Conservation (phyloP, 2,113 vertebrate species). For the Hippocampus comes region DNA sequence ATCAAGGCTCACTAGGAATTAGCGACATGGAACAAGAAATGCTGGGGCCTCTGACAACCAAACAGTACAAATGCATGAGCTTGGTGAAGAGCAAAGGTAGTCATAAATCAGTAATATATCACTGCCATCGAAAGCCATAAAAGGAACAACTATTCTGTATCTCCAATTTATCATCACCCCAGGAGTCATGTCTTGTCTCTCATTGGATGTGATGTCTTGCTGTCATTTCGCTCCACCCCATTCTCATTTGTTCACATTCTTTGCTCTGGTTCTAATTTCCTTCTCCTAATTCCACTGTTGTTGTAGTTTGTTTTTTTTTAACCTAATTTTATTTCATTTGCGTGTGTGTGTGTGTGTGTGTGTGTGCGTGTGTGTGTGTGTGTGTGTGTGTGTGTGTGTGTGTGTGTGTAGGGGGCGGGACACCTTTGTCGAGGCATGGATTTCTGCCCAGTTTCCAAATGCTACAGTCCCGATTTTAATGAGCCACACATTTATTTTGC, state of each 20-base stretch:
- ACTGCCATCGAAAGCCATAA: slow-evolving; percentile 48
- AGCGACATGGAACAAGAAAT: no score
- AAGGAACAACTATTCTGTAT: slow-evolving; percentile 24
- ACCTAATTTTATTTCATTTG: not conserved
- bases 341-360: no score
- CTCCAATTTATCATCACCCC: slow-evolving; percentile 30
- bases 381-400: no score
- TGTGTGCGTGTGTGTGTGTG: no score
- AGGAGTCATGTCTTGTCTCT: slow-evolving; percentile 5
- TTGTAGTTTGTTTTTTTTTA: not conserved
- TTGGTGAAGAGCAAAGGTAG: slow-evolving; percentile 38
- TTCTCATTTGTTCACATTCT: slow-evolving; percentile 1
- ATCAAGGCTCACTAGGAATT: no score
- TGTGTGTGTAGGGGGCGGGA: no score
- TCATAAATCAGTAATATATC: slow-evolving; percentile 27
- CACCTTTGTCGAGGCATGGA: not conserved
- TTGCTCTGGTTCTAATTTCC: slow-evolving; percentile 5
- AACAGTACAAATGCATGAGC: slow-evolving; percentile 5
- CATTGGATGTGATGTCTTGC: not conserved
- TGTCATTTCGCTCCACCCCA: slow-evolving; percentile 15
- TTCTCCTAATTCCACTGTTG: not conserved
- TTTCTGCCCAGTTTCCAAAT: not conserved
- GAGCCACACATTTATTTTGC: slow-evolving; percentile 2
- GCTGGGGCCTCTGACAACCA: not conserved
- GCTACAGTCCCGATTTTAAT: not conserved